Evolutionary conservation across 2,113 vertebrate genomes (phyloP).

Genomic region (Procavia capensis): DNA sequence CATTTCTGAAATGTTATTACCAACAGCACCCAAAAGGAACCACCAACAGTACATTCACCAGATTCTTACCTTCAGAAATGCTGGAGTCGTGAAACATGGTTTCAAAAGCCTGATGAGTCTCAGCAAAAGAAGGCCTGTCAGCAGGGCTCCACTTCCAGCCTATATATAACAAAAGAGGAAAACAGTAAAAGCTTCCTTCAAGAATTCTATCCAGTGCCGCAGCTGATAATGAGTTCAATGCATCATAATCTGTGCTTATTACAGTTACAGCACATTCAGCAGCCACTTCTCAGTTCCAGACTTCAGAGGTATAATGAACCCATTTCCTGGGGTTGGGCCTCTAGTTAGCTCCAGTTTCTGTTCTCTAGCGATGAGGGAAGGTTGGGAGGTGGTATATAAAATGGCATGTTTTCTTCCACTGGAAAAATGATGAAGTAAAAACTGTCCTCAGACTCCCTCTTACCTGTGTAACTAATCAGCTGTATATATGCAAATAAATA

Average conservation of each 20-base stretch:
- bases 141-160: constrained; percentile 99
- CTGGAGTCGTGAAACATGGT: constrained; percentile 99
- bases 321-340: not conserved
- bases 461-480: not conserved
- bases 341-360: not conserved
- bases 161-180: constrained; percentile 74
- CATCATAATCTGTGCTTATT: not conserved
- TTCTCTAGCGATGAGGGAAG: not conserved
- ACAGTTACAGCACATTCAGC: not conserved
- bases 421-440: not conserved
- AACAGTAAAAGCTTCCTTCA: not conserved
- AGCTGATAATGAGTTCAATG: not conserved
- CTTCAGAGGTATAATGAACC: not conserved
- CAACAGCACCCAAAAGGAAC: not conserved
- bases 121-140: constrained; percentile 96
- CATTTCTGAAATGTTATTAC: not conserved
- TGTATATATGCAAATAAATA: constrained; percentile 25
- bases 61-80: constrained; percentile 95
- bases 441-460: not conserved
- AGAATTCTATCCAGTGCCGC: not conserved
- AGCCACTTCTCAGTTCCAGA: not conserved
- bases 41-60: not conserved
- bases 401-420: constrained; percentile 13
- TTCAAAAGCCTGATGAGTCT: constrained; percentile 99
- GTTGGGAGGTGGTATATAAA: not conserved